Evolutionary conservation across 2,113 vertebrate genomes (phyloP).

Genomic region (Ursus arctos): DNA sequence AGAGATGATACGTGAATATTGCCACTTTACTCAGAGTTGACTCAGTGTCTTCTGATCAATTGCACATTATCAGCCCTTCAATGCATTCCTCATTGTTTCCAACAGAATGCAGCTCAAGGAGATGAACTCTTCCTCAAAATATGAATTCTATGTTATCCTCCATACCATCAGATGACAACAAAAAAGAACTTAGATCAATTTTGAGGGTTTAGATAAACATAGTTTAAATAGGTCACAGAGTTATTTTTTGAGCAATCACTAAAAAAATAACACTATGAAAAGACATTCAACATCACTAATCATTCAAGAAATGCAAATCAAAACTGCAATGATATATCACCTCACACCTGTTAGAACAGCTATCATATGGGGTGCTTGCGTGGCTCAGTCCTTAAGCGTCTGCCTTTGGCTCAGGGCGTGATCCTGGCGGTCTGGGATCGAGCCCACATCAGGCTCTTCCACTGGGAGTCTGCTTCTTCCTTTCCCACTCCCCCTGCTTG

Average conservation of each 20-base stretch:
- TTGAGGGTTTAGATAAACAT: neutral
- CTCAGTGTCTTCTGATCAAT: neutral
- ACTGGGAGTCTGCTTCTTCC: too few species aligned
- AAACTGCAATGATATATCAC: neutral
- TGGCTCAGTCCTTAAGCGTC: too few species aligned
- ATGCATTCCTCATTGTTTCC: neutral
- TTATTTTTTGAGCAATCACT: neutral
- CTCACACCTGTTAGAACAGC: neutral
- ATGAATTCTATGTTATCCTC: neutral
- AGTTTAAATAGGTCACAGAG: neutral
- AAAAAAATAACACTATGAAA: neutral
- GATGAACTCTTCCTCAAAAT: neutral
- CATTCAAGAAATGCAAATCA: neutral
- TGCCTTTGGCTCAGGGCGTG: too few species aligned
- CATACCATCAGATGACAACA: neutral
- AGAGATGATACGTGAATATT: neutral
- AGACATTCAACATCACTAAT: neutral
- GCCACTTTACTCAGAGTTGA: neutral
- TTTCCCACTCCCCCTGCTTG: too few species aligned
- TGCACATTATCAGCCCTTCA: neutral
- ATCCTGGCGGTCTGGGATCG: too few species aligned
- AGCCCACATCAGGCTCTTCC: too few species aligned
- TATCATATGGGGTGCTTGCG: neutral
- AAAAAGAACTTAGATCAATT: neutral
- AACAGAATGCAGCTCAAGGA: neutral